Base-by-base conservation (phyloP, 2,113 vertebrate genomes). In the Indicator maculatus region DNA sequence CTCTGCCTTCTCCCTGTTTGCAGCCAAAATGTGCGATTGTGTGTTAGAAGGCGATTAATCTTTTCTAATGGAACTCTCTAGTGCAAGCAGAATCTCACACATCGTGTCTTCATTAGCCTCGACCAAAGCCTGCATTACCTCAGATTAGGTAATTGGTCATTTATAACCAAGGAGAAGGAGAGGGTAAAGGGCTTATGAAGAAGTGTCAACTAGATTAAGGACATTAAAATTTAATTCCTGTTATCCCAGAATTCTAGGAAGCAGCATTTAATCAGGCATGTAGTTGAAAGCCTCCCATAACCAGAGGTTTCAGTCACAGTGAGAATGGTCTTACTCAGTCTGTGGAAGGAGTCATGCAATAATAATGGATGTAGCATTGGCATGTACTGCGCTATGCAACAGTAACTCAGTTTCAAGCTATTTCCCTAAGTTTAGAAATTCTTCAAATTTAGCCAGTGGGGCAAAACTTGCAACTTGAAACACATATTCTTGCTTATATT, bases 11-110 rank as follows among this genome's bases (percentile, higher is more conserved):
- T 52, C 10, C 28, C 45, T 96, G 67, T 91, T 95, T 94, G 82
- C 66, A 97, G 94, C 79, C 89, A 95, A 96, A 94, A 95, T 1
- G 8, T 87, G 92, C 89, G 87, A 93, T 65, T 91, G n/a, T 66
- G 91, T 96, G 58, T 94, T 95, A 93, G 95, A 94, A 87, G 89
- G 96, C 95, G 93, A 97, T 98, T 97, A 95, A 97, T 98, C 97
- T 97, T 97, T 88, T 69, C 89, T 97, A 93, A 97, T 96, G 94
- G 87, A 72, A 83, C 88, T 86, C 56, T 63, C 47, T 50, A 50
- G 84, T 92, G 88, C 93, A 88, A 96, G 95, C 84, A 81, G 95
- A 61, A 90, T 95, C 96, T 96, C 55, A 15, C 90, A 89, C 89
- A 79, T 94, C 45, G 45, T 7, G 41, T 98, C 97, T 97, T 98